Base-by-base conservation (phyloP, 2,888 invertebrate species). In the Embidobia sp. region DNA sequence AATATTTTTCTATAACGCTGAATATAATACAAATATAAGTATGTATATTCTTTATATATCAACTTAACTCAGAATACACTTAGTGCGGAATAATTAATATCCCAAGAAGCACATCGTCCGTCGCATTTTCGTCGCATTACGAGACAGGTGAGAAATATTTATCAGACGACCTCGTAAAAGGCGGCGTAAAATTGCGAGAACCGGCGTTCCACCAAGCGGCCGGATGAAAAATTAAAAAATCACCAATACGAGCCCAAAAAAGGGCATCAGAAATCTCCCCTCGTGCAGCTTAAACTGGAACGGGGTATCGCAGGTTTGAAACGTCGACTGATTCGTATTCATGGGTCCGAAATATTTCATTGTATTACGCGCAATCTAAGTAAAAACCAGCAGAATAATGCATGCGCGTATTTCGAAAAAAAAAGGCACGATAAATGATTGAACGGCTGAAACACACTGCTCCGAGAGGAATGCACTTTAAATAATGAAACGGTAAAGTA, bases 301-400 rank as follows among this genome's bases (percentile, higher is more conserved):
- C 48, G 1, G 29, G 15, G 3, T 16, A 10, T 1, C 6, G 22
- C n/a, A n/a, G n/a, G n/a, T n/a, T 22, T 3, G 6, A 22, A 22
- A 22, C 6, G 22, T 26, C 11, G 18, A 8, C 40, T 67, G 67
- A 48, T 67, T 67, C 48, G 55, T 57, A 67, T 67, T 67, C 69
- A 59, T 69, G 57, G 22, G 13, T 26, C 29, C 3, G 57, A 67
- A 67, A 67, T 48, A 67, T 49, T 67, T 48, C 48, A 67, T 57
- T 59, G 59, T 27, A 49, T 69, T 59, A 49, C 59, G 49, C 48
- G 57, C n/a, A 69, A 69, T 69, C 59, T 51, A 69, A 59, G 44
- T 59, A 59, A 69, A 49, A 35, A 61, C 51, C 29, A 11, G 35
- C 31, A 44, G 53, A 61, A 61, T 61, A 61, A 53, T 61, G 70